A percentile compares a stretch with the other conserved stretches of the same genome.
Evolutionary conservation across 2,888 invertebrate genomes (phyloP).

Genomic region (Sinohyriopsis cumingii): DNA sequence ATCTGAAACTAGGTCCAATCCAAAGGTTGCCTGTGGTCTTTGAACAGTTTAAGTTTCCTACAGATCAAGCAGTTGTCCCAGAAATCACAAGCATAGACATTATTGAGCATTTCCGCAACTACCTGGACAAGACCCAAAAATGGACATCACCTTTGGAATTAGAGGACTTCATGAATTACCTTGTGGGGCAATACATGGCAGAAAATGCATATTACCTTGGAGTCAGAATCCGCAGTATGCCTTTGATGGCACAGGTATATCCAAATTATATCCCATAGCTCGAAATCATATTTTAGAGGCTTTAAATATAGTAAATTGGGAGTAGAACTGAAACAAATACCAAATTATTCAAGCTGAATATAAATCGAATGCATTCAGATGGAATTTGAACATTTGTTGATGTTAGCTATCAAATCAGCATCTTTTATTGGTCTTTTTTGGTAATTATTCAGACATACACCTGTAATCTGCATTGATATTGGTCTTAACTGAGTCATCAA

Average conservation of each 20-base stretch:
- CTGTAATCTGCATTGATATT: no score
- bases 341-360: no score
- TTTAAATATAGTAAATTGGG: no score
- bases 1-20: constrained; percentile 63
- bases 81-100: constrained; percentile 62
- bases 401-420: no score
- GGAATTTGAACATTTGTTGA: no score
- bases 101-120: constrained; percentile 53
- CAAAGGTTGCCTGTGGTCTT: constrained; percentile 61
- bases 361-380: no score
- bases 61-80: constrained; percentile 56
- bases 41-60: constrained; percentile 63
- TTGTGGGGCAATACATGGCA: constrained; percentile 50
- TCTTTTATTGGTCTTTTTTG: no score
- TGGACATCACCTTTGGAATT: constrained; percentile 57
- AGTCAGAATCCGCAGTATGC: constrained; percentile 55
- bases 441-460: no score
- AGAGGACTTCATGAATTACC: constrained; percentile 60
- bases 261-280: no score
- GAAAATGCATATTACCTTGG: constrained; percentile 60
- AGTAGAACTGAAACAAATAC: no score
- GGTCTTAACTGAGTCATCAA: no score
- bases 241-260: constrained; percentile 61
- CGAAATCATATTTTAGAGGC: no score
- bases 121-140: constrained; percentile 52